A percentile compares a stretch with the other conserved stretches of the same genome.
phyloP scores from a whole-genome alignment of 2,113 vertebrate species.

The Sorex araneus region DNA sequence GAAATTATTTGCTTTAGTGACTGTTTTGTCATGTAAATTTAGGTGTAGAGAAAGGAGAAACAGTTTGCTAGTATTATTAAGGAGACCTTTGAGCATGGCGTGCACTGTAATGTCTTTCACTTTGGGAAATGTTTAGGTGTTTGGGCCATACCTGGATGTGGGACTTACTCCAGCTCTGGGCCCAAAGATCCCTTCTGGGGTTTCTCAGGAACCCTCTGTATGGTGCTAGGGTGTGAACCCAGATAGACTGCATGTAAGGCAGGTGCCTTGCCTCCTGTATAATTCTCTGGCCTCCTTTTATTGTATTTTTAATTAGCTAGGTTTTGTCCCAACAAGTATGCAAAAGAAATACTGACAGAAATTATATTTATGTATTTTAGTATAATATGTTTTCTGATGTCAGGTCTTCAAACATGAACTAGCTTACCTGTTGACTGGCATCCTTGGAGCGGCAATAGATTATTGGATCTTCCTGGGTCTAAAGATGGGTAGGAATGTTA shows the following conservation, averaged over 20 bases:
- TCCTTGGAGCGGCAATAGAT: slow-evolving; percentile 94
- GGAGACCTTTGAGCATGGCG: not conserved
- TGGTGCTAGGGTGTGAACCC: no score
- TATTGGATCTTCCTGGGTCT: slow-evolving; percentile 94
- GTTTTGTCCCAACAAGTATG: not conserved
- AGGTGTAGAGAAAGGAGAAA: not conserved
- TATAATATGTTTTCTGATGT: slow-evolving; percentile 47
- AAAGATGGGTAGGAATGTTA: slow-evolving; percentile 90
- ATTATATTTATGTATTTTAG: slow-evolving; percentile 40
- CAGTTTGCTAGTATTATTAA: slow-evolving; percentile 39
- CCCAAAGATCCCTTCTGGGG: no score
- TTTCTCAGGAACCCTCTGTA: no score
- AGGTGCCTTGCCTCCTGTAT: no score
- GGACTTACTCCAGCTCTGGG: no score
- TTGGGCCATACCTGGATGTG: no score
- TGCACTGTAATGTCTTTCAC: slow-evolving; percentile 3
- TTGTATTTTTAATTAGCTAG: not conserved
- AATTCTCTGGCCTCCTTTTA: no score
- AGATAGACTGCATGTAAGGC: no score
- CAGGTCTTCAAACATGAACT: slow-evolving; percentile 88
- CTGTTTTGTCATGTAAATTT: not conserved
- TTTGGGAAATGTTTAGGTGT: no score
- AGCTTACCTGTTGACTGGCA: slow-evolving; percentile 89
- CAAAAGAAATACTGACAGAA: slow-evolving; percentile 39
- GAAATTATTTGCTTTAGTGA: slow-evolving; percentile 13